Base-by-base conservation (phyloP, 2,113 vertebrate species). In the Xyliphius kryptos region DNA sequence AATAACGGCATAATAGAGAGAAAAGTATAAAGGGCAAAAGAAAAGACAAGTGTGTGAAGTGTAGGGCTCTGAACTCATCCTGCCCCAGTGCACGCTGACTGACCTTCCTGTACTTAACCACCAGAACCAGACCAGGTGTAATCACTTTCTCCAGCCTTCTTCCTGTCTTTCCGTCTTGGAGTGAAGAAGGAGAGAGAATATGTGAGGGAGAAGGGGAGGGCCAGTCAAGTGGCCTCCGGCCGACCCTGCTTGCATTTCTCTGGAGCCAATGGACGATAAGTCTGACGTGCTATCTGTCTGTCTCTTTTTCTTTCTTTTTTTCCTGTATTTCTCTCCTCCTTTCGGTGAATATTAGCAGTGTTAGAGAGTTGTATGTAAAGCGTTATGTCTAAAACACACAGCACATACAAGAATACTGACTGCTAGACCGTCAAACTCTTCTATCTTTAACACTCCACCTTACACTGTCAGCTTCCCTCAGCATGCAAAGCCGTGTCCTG, bases 81-180 rank as follows among this genome's bases (percentile, higher is more conserved):
- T 72, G 76, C 83, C 83, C 81, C 20, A 57, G 80, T 48, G 74
- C 80, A 86, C 63, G 61, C 80, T 88, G 86, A 85, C 86, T 82
- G 73, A 87, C 83, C 84, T 83, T 66, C 40, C 74, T 67, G 64
- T 16, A 55, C 76, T 83, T 75, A 78, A 78, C 83, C 80, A 83
- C 81, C 85, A 86, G 80, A 81, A 79, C 76, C 73, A 77, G 68
- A 70, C 81, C 79, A 76, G 82, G 79, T 88, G 78, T 83, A 82
- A 84, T 83, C 74, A 74, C 81, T 85, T 84, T 85, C 84, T 72
- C 66, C 60, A 61, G 77, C 77, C 76, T 73, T 80, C 80, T 79
- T 82, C 66, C 80, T 60, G 70, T 58, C 70, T 74, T 76, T 76
- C 66, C 70, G 26, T 73, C 71, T 65, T 55, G 53, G 49, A 67